Base-by-base conservation (phyloP, 2,888 invertebrate genomes). In the Heliothis peltigera region DNA sequence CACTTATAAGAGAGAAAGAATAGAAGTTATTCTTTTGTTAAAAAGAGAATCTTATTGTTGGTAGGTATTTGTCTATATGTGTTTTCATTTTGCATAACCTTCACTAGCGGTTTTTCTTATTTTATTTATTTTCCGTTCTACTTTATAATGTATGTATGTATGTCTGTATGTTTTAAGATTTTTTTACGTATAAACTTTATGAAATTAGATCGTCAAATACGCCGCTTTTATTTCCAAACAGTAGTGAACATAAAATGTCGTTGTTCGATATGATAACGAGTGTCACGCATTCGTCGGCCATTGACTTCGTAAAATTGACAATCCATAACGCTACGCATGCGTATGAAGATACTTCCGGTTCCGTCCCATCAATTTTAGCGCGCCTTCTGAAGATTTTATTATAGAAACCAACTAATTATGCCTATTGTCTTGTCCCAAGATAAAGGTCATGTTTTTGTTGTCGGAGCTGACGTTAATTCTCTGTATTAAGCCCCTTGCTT, bases 281-380 rank as follows among this genome's bases (percentile, higher is more conserved):
- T 55, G 53, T 59, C 52, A 66, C 64, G 19, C 61, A 62, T 64
- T 70, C 43, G 59, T 53, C 64, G 82, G 75, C 43, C 77, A 75
- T 49, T 77, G 82, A 80, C 77, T 77, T 75, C 72, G 63, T 77
- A 69, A 80, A 75, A 70, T 65, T 60, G 53, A 57, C 75, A 80
- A 80, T 76, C 80, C 79, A 79, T 73, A 70, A 64, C 65, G 47
- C 60, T 63, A 76, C 69, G 70, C 75, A 75, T 72, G 75, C 75
- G 75, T 64, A 66, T 55, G 35, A 49, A 72, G 60, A 69, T 61
- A 47, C 43, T 79, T 81, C 64, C 63, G 68, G 51, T 61, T 66
- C 52, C 35, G 22, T 54, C 22, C 18, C 47, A 53, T 57, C 44
- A 19, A 51, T 42, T 28, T 61, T 25, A 51, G 35, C 22, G 8